Evolutionary conservation across 2,888 invertebrate genomes (phyloP).

Genomic region (Blastobasis lacticolella): DNA sequence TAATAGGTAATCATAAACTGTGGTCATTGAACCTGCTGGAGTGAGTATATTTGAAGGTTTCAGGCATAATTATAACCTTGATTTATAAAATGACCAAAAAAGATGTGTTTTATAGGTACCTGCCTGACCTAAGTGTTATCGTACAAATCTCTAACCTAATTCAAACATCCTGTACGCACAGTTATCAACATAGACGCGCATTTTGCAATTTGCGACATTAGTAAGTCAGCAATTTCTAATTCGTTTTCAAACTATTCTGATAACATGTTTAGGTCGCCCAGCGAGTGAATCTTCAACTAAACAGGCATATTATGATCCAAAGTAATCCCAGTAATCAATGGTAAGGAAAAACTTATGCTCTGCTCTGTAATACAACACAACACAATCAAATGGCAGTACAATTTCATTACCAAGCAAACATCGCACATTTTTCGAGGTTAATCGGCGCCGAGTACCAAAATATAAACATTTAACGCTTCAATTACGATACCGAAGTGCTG

Average conservation of each 20-base stretch:
- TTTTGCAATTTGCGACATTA: background rate
- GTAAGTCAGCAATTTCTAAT: too few species aligned
- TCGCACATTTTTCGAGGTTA: constrained; percentile 45
- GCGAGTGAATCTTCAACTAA: background rate
- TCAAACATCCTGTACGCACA: constrained; percentile 11
- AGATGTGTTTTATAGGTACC: background rate
- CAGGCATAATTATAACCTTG: too few species aligned
- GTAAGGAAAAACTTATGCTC: background rate
- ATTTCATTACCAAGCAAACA: constrained; percentile 38
- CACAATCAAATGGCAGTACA: constrained; percentile 30
- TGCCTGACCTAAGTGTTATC: constrained; percentile 2
- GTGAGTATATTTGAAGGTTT: too few species aligned
- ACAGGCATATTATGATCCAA: background rate
- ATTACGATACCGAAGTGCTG: constrained; percentile 22
- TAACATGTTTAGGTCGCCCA: too few species aligned
- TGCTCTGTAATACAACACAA: constrained; percentile 1
- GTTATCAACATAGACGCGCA: constrained; percentile 3
- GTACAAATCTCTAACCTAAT: constrained; percentile 13
- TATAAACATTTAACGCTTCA: constrained; percentile 24
- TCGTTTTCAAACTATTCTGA: too few species aligned
- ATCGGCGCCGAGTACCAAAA: constrained; percentile 24
- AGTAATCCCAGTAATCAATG: background rate
- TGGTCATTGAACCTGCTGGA: too few species aligned
- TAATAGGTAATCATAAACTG: too few species aligned
- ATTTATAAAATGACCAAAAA: too few species aligned